Evolutionary conservation across 2,113 vertebrate genomes (phyloP), one percentile per base, ranked within the genome.

Genomic region (Herpetotheres cachinnans): DNA sequence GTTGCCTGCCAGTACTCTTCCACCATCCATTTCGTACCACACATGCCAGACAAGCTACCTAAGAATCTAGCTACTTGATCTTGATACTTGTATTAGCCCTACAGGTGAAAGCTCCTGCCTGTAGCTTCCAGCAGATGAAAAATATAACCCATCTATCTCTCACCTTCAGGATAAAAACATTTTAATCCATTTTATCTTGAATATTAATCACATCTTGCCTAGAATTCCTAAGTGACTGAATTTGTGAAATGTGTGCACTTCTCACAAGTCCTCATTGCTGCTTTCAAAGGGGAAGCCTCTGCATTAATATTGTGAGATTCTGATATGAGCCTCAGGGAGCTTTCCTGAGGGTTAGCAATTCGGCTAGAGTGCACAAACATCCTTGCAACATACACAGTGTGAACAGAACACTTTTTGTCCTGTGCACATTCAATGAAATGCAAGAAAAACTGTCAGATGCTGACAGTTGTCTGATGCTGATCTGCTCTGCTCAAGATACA

Each of bases 101-200:
- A 62, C 52, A 63, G 86, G 84, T 82, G 58, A 91, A 89, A 95
- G 79, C 38, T 87, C 61, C 58, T 82, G 84, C 61, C 80, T 82
- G 65, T 46, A 95, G 61, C 86, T 95, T 82, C 72, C 61, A 92
- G 73, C 26, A 89, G 76, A 79, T 62, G 61, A 93, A 85, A 94
- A 91, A 93, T 69, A 83, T 56, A 89, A 84, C 32, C 66, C 49
- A 65, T 82, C 82, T 71, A 36, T 73, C 66, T 87, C 66, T 52
- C 36, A 9, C 62, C 81, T 87, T 89, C 47, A 18, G 73, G 94
- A 84, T 54, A 94, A 84, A 96, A 97, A 72, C 25, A 76, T 19
- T 78, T 81, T 52, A 91, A 85, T 54, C 80, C 47, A 89, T 82
- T 94, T 94, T 71, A 91, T 87, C 62, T 85, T 70, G 56, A 95